A percentile compares a stretch with the other conserved stretches of the same genome.
These are phyloP conservation scores for Phoenicopterus ruber DNA, from an alignment of 2,113 vertebrate genomes.

Conservation along the genomic window DNA sequence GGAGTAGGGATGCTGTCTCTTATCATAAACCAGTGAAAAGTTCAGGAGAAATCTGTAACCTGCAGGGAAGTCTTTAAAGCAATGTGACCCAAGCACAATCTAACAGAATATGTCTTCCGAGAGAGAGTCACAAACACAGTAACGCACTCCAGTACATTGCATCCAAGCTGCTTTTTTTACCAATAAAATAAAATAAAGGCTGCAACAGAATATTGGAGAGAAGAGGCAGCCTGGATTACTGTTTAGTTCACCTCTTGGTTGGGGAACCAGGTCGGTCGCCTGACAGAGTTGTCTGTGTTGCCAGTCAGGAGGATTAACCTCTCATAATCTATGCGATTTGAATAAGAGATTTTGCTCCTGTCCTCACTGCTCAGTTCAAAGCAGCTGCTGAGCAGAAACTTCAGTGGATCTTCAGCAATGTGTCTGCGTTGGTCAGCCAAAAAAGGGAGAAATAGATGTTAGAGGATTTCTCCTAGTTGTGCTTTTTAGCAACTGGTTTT, in stretches of 20 bases:
- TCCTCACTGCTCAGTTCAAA: constrained; percentile 65
- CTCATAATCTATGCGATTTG: constrained; percentile 65
- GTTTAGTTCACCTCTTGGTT: constrained; percentile 1
- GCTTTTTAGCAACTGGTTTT: background rate
- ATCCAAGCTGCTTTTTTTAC: background rate
- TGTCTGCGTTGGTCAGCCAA: background rate
- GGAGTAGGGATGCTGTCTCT: background rate
- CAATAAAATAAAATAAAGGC: background rate
- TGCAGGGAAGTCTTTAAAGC: background rate
- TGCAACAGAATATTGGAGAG: background rate
- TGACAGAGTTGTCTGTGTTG: constrained; percentile 35
- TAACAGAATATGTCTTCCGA: background rate
- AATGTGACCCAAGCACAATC: background rate
- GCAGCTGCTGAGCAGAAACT: constrained; percentile 32
- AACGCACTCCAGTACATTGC: fast-evolving
- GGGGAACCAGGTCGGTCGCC: constrained; percentile 65
- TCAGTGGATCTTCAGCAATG: background rate
- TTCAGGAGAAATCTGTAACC: background rate
- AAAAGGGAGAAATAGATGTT: background rate
- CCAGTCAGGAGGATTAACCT: constrained; percentile 71
- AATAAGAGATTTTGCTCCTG: constrained; percentile 63
- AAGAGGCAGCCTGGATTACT: background rate
- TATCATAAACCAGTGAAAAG: background rate
- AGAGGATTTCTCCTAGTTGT: background rate
- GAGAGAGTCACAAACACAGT: background rate